phyloP scores from a whole-genome alignment of 2,113 vertebrate species.

The Serilophus lunatus region DNA sequence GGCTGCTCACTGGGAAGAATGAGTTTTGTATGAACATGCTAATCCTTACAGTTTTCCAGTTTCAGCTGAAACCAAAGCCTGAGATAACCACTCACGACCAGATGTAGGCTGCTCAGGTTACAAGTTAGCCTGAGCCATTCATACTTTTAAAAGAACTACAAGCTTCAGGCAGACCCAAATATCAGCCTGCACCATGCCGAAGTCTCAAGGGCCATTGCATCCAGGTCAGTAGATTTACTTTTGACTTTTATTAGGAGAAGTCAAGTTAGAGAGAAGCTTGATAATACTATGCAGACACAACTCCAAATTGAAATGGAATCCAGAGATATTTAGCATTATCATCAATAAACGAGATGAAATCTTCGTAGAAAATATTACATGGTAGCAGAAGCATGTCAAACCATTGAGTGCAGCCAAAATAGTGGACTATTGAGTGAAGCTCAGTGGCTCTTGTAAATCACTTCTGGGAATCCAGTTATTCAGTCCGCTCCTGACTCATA shows the following conservation, averaged over 20 bases:
- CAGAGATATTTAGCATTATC: slow-evolving; percentile 1
- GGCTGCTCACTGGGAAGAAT: background rate
- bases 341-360: background rate
- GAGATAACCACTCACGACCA: background rate
- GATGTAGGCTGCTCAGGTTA: background rate
- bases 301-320: background rate
- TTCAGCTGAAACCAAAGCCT: slow-evolving; percentile 5
- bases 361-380: background rate
- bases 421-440: background rate
- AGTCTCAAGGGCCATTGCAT: background rate
- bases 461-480: background rate
- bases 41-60: background rate
- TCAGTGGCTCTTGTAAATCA: background rate
- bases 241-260: background rate
- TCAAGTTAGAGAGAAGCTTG: background rate
- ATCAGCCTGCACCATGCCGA: background rate
- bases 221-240: background rate
- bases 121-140: background rate
- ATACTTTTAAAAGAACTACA: background rate
- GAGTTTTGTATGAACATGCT: background rate
- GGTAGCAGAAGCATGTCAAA: background rate
- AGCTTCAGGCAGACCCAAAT: background rate
- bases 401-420: background rate
- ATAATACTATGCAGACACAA: background rate
- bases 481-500: background rate